Conservation (phyloP, 1,140 invertebrate genomes). For the Bathynomus jamesi region DNA sequence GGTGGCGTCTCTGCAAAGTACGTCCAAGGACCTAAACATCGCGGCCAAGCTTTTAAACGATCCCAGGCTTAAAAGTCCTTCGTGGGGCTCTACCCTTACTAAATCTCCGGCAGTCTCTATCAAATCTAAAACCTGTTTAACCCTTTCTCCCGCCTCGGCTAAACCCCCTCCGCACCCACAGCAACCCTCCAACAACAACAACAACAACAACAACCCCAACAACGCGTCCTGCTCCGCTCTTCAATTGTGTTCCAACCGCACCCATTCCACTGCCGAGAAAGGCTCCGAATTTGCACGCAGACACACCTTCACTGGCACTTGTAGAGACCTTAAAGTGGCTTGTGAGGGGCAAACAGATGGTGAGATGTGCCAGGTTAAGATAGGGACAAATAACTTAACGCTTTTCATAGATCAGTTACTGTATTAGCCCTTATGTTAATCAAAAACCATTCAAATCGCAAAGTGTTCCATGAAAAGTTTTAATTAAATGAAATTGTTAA, state of each 20-base stretch:
- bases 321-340: conserved; percentile 32
- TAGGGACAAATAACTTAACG: too few species aligned
- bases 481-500: too few species aligned
- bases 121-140: neutral
- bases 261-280: conserved; percentile 14
- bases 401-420: too few species aligned
- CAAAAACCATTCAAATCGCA: too few species aligned
- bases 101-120: neutral
- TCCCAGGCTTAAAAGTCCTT: neutral
- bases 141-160: conserved; percentile 14
- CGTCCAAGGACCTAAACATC: conserved; percentile 40
- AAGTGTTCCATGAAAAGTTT: too few species aligned
- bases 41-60: too few species aligned
- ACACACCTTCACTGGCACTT: conserved; percentile 32
- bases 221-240: conserved; percentile 31
- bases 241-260: conserved; percentile 22
- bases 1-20: conserved; percentile 36
- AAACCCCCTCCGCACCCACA: conserved; percentile 19
- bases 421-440: too few species aligned
- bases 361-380: neutral
- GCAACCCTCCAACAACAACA: conserved; percentile 21
- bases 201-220: conserved; percentile 12
- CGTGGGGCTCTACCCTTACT: neutral
- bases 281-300: conserved; percentile 26
- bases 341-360: neutral